Evolutionary conservation across 2,888 invertebrate genomes (phyloP).

Genomic region (Drosophila atripex): DNA sequence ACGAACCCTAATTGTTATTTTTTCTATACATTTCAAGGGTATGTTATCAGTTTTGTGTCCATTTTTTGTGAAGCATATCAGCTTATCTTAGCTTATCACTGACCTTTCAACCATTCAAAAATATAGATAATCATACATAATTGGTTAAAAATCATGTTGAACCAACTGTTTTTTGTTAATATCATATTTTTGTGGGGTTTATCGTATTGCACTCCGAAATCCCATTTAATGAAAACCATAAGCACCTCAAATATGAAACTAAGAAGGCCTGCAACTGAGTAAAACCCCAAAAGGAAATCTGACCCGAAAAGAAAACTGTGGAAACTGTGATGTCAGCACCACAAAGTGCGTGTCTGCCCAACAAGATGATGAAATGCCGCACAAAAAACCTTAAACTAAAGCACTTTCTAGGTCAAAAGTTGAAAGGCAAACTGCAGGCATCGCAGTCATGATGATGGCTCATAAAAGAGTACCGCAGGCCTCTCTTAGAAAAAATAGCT

Average conservation of each 20-base stretch:
- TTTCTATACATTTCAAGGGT: background rate
- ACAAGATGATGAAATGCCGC: conserved; percentile 40
- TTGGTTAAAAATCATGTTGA: background rate
- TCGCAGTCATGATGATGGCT: conserved; percentile 22
- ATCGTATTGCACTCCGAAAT: background rate
- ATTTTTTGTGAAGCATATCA: background rate
- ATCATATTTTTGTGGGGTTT: background rate
- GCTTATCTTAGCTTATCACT: background rate
- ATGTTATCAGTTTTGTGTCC: background rate
- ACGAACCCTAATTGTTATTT: background rate
- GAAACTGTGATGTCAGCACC: conserved; percentile 59
- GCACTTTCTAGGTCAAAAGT: conserved; percentile 75
- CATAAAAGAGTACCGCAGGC: conserved; percentile 19
- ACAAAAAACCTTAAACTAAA: conserved; percentile 57
- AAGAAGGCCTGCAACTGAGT: conserved; percentile 3
- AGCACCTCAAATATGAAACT: conserved; percentile 14
- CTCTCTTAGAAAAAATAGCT: conserved; percentile 29
- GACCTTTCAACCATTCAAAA: background rate
- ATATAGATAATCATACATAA: background rate
- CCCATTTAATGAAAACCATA: background rate
- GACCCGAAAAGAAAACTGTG: conserved; percentile 4
- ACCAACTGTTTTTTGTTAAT: background rate
- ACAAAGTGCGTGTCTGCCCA: conserved; percentile 53
- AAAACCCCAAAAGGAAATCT: conserved; percentile 1
- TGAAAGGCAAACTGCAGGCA: conserved; percentile 54